Percentiles rank a stretch among this genome's conserved stretches.
These are phyloP conservation scores for Epizoanthus rinbou DNA, from an alignment of 92 coral and sea anemone species.

Conservation along the genomic window DNA sequence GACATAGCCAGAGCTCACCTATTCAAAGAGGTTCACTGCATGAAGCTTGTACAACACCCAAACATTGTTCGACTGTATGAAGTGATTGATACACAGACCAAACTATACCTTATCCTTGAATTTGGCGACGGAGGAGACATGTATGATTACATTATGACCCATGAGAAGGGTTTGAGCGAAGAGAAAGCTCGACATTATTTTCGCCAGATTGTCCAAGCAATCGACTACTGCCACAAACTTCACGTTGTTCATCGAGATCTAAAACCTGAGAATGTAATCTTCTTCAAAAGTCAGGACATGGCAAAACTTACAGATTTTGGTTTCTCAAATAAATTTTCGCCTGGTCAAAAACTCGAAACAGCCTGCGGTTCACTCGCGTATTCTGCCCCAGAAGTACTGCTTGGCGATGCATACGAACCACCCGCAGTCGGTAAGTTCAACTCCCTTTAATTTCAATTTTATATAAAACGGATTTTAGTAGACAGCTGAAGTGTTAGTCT, in stretches of 20 bases:
- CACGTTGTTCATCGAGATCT: slow-evolving; percentile 98
- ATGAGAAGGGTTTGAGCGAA: slow-evolving; percentile 89
- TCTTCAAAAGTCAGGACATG: slow-evolving; percentile 92
- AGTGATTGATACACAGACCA: slow-evolving; percentile 96
- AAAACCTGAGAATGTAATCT: slow-evolving; percentile 98
- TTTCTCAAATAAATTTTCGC: slow-evolving; percentile 93
- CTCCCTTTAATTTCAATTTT: slow-evolving; percentile 4
- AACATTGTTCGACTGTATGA: slow-evolving; percentile 96
- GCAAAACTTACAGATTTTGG: slow-evolving; percentile 99
- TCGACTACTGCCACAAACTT: slow-evolving; percentile 96
- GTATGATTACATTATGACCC: slow-evolving; percentile 99
- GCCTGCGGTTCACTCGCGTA: slow-evolving; percentile 98
- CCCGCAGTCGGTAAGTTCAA: slow-evolving; percentile 96
- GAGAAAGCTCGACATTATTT: slow-evolving; percentile 96
- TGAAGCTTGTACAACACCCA: slow-evolving; percentile 99
- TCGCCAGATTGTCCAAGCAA: slow-evolving; percentile 98
- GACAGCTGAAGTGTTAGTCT: neutral
- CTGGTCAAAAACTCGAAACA: slow-evolving; percentile 95
- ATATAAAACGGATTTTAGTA: slow-evolving; percentile 1
- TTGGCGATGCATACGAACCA: slow-evolving; percentile 98
- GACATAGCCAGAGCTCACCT: slow-evolving; percentile 90
- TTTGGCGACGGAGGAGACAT: slow-evolving; percentile 99
- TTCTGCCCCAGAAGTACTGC: slow-evolving; percentile 97
- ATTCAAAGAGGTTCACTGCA: slow-evolving; percentile 95
- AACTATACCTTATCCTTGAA: slow-evolving; percentile 94